Conservation (phyloP, 2,888 invertebrate genomes). For the Trypoxylon attenuatum region DNA sequence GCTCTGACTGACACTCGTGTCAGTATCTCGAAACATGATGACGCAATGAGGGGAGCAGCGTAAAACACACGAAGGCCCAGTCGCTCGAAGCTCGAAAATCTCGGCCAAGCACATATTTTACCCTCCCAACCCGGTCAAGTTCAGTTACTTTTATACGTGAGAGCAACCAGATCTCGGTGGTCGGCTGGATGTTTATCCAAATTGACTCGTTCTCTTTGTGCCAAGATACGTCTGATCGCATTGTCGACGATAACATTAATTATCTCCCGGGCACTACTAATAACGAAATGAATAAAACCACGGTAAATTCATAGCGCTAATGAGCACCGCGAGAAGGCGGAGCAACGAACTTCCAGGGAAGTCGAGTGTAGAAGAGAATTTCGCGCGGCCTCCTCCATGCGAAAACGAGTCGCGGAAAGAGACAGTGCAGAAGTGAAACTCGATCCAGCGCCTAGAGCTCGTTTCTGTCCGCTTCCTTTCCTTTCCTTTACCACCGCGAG, state of each 20-base stretch:
- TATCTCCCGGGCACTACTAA: too few species aligned
- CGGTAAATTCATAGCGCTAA: neutral
- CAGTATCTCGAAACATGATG: too few species aligned
- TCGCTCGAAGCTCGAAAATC: constrained; percentile 32
- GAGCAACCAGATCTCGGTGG: constrained; percentile 12
- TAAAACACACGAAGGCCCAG: too few species aligned
- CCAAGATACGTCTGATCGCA: too few species aligned
- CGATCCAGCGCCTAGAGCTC: constrained; percentile 43
- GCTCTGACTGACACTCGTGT: neutral
- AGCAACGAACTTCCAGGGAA: neutral
- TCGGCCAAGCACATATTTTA: constrained; percentile 38
- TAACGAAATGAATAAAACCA: too few species aligned
- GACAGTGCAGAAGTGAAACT: constrained; percentile 58
- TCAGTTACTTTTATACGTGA: constrained; percentile 20
- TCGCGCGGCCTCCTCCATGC: constrained; percentile 24
- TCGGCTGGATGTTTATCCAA: too few species aligned
- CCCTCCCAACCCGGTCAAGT: constrained; percentile 37
- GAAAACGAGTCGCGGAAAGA: constrained; percentile 51
- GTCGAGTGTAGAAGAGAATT: constrained; percentile 10
- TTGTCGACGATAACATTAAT: too few species aligned
- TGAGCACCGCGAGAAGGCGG: too few species aligned
- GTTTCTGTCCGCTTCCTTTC: constrained; percentile 53
- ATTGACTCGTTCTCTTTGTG: too few species aligned
- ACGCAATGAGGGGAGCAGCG: too few species aligned
- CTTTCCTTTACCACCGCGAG: constrained; percentile 34